Evolutionary conservation across 2,797 vertebrate genomes (phyloP).

Genomic region (Mus spretus): DNA sequence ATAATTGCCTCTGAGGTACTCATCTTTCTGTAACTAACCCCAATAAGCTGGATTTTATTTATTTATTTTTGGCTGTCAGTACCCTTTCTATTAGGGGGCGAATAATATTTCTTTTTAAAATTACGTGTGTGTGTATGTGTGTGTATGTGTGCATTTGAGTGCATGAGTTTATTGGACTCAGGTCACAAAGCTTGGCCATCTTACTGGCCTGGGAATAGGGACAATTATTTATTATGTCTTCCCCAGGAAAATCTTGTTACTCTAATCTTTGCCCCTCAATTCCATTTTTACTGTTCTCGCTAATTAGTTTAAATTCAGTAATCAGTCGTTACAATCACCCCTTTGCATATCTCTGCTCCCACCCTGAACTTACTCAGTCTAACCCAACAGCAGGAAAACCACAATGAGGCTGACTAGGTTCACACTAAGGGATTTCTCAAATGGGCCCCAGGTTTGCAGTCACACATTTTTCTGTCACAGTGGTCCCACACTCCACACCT

Average conservation of each 20-base stretch:
- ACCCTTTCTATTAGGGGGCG: neutral
- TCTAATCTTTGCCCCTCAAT: neutral
- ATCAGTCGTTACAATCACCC: neutral
- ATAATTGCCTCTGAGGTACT: neutral
- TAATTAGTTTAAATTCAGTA: neutral
- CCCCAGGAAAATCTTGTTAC: neutral
- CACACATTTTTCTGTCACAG: neutral
- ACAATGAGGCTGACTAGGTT: neutral
- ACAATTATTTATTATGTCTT: neutral
- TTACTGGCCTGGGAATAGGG: neutral
- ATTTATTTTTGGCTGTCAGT: neutral
- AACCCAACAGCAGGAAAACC: neutral
- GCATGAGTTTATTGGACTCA: neutral
- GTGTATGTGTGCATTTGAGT: no score
- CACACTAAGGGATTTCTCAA: neutral
- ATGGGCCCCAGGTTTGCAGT: neutral
- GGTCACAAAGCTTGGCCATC: neutral
- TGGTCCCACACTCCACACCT: neutral
- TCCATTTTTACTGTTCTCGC: slow-evolving; percentile 7
- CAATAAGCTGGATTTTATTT: neutral
- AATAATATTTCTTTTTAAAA: neutral
- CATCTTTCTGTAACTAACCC: neutral
- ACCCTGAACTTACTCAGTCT: neutral
- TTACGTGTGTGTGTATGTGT: neutral
- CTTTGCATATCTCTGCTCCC: neutral